phyloP scores from a whole-genome alignment of 2,113 vertebrate genomes.

The Rhipidura dahli region DNA sequence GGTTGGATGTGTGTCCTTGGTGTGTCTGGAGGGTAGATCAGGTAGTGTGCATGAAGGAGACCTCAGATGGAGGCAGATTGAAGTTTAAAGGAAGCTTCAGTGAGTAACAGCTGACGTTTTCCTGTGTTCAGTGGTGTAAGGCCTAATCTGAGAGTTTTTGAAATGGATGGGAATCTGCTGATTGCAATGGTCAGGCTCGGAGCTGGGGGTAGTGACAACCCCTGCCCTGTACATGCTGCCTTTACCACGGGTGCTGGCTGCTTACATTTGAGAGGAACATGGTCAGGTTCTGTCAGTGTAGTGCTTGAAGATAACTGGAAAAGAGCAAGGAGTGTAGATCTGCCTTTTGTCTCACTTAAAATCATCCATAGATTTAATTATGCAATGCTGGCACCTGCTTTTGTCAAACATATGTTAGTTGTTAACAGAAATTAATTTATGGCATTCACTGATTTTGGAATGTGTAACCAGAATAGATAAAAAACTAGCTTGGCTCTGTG shows the following conservation, averaged over 20 bases:
- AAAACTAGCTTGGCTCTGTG: background rate
- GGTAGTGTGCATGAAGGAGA: background rate
- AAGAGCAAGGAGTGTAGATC: background rate
- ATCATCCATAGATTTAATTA: background rate
- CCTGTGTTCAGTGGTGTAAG: background rate
- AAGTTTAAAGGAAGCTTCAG: background rate
- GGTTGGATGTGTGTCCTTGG: background rate
- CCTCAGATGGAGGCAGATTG: background rate
- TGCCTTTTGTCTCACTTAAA: background rate
- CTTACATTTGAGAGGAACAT: background rate
- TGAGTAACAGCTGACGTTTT: background rate
- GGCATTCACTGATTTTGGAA: background rate
- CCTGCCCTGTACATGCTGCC: background rate
- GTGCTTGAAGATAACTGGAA: background rate
- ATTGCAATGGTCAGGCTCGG: background rate
- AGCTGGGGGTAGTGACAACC: background rate
- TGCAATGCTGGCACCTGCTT: background rate
- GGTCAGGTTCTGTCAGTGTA: background rate
- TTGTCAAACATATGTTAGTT: background rate
- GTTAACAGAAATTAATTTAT: background rate
- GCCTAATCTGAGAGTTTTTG: background rate
- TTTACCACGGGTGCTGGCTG: fast-evolving
- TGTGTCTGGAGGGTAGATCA: background rate
- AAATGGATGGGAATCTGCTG: background rate
- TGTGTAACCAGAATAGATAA: background rate